A percentile compares a stretch with the other conserved stretches of the same genome.
Evolutionary conservation across 2,113 vertebrate species (phyloP).

Genomic region (Setophaga coronata): DNA sequence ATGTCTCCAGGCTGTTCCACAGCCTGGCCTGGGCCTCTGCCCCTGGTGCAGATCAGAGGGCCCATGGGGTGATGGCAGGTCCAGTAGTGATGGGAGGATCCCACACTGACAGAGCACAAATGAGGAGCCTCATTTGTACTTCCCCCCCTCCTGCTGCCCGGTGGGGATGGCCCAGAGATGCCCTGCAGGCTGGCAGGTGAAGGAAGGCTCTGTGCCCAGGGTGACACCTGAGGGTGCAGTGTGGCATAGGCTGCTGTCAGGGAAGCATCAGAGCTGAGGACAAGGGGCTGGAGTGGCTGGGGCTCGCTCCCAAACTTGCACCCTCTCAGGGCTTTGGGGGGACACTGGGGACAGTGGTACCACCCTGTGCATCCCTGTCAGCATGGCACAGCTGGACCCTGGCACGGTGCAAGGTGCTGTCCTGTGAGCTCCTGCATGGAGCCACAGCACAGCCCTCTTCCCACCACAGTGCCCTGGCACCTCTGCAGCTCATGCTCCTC

Average conservation of each 20-base stretch:
- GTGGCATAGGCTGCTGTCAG: neutral
- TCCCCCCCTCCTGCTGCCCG: neutral
- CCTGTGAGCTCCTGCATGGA: neutral
- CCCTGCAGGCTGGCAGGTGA: neutral
- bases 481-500: neutral
- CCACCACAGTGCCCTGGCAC: accelerated
- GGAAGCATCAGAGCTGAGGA: neutral
- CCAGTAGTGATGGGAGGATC: neutral
- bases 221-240: neutral
- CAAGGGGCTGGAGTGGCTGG: neutral
- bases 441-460: neutral
- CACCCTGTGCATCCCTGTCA: neutral
- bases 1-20: neutral
- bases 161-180: neutral
- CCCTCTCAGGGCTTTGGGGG: neutral
- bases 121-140: neutral
- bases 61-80: neutral
- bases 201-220: neutral
- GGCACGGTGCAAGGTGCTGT: accelerated
- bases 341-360: accelerated
- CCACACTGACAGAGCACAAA: neutral
- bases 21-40: neutral
- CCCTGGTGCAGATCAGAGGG: neutral
- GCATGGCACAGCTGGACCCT: accelerated
- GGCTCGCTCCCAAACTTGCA: accelerated